Percentiles rank a stretch among this genome's conserved stretches.
phyloP scores from a whole-genome alignment of 2,888 invertebrate species.

The Apamea monoglypha region DNA sequence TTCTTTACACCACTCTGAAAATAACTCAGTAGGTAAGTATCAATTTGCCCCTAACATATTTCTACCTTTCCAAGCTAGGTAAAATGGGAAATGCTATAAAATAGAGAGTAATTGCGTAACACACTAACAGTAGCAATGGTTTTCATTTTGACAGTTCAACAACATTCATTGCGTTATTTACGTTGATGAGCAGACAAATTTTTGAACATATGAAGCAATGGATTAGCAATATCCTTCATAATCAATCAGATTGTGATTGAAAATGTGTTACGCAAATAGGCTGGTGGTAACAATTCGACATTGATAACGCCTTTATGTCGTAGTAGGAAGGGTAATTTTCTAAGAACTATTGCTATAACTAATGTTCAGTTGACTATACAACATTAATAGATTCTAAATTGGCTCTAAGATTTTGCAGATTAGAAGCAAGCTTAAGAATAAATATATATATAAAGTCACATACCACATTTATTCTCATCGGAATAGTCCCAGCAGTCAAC shows the following conservation, averaged over 20 bases:
- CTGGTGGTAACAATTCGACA: not conserved
- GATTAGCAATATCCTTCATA: no score
- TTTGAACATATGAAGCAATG: no score
- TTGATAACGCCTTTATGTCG: not conserved
- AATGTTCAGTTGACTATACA: not conserved
- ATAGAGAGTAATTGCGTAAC: not conserved
- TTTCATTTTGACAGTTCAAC: no score
- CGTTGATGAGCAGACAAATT: no score
- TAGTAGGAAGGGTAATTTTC: not conserved
- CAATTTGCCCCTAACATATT: not conserved
- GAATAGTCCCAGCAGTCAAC: slow-evolving; percentile 95
- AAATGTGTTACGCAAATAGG: no score
- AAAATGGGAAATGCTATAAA: not conserved
- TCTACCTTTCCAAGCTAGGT: not conserved
- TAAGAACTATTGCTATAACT: not conserved
- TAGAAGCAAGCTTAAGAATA: not conserved
- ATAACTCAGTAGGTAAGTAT: slow-evolving; percentile 15
- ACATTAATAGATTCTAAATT: not conserved
- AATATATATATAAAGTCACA: slow-evolving; percentile 59
- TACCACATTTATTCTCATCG: slow-evolving; percentile 94
- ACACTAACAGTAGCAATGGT: no score
- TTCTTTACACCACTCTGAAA: slow-evolving; percentile 93
- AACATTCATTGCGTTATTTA: no score
- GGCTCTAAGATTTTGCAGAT: not conserved
- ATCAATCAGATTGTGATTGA: no score